Conservation (phyloP, 2,113 vertebrate genomes). For the Strix aluco region DNA sequence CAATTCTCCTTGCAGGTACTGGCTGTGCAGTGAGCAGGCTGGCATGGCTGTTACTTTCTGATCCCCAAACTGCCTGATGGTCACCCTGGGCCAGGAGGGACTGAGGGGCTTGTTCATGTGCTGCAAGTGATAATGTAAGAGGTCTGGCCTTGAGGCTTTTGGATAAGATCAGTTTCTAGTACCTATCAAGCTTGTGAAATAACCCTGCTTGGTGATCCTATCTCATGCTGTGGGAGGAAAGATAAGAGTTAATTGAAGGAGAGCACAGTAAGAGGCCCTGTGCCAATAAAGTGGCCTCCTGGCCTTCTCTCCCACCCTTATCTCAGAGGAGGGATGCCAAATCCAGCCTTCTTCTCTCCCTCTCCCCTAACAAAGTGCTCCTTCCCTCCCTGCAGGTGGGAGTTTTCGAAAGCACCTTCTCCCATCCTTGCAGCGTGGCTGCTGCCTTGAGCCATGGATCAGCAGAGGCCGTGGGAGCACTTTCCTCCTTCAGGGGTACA, state of each 20-base stretch:
- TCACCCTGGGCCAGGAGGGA: background rate
- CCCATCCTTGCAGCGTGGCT: background rate
- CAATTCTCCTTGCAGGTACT: background rate
- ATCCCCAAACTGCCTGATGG: background rate
- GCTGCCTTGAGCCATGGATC: background rate
- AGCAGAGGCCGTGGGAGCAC: fast-evolving
- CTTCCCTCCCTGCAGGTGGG: background rate
- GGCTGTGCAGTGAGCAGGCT: fast-evolving
- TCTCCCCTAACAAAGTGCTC: background rate
- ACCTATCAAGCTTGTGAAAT: background rate
- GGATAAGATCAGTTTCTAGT: background rate
- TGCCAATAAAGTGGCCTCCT: background rate
- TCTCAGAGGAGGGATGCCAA: background rate
- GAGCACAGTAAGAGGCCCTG: background rate
- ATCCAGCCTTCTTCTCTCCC: background rate
- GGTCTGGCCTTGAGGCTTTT: background rate
- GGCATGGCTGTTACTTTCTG: background rate
- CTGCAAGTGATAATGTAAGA: background rate
- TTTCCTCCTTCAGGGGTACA: background rate
- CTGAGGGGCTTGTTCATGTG: background rate
- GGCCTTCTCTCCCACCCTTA: background rate
- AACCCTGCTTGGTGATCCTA: background rate
- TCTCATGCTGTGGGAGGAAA: background rate
- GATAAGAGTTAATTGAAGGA: background rate
- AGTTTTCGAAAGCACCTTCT: background rate